Conservation (phyloP, 2,888 invertebrate genomes). For the Pachydiplax longipennis region DNA sequence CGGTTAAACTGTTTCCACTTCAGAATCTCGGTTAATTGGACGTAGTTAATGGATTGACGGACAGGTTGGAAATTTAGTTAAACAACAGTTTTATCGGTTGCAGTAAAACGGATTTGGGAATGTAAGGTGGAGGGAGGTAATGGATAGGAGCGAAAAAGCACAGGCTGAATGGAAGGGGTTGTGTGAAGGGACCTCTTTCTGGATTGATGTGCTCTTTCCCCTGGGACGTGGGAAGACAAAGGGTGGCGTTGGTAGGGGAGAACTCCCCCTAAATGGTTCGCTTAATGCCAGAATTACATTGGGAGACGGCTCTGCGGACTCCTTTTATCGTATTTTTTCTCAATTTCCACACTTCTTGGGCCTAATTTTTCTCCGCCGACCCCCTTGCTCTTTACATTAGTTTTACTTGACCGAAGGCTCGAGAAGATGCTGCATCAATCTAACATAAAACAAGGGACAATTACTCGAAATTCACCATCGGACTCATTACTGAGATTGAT, state of each 20-base stretch:
- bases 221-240: conserved; percentile 35
- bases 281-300: conserved; percentile 40
- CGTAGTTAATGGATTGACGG: not conserved
- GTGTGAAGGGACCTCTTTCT: not conserved
- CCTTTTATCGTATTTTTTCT: conserved; percentile 33
- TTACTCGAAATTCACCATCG: not conserved
- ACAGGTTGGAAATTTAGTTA: not conserved
- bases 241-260: not conserved
- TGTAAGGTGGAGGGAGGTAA: not conserved
- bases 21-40: no score
- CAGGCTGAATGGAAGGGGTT: not conserved
- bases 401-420: not conserved
- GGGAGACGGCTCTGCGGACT: not conserved
- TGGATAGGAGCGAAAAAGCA: not conserved
- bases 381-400: not conserved
- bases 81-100: no score
- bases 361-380: conserved; percentile 26
- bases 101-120: no score
- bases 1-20: no score
- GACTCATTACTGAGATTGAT: not conserved
- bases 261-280: conserved; percentile 6
- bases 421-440: not conserved
- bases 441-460: not conserved
- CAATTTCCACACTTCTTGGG: conserved; percentile 34
- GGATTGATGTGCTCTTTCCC: conserved; percentile 37